Evolutionary conservation across 2,797 vertebrate species (phyloP).

Genomic region (Sciurus carolinensis): DNA sequence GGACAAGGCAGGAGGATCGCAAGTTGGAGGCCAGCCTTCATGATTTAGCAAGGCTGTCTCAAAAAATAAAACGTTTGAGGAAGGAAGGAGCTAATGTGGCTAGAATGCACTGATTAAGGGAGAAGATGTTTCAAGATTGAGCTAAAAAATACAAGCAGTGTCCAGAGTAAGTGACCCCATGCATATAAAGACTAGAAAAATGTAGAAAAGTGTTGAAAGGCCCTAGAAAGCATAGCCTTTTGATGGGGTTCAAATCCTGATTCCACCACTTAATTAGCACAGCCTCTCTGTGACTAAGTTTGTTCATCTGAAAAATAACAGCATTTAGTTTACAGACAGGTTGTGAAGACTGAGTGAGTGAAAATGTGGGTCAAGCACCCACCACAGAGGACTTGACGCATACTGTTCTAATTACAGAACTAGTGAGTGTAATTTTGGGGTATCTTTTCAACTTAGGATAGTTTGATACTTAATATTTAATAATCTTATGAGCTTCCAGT

Average conservation of each 20-base stretch:
- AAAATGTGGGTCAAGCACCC: not conserved
- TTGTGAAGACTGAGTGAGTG: not conserved
- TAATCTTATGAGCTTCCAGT: not conserved
- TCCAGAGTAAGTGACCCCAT: not conserved
- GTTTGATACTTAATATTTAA: constrained; percentile 2
- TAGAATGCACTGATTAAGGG: not conserved
- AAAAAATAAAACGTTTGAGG: not conserved
- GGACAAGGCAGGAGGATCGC: not conserved
- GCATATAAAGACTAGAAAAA: not conserved
- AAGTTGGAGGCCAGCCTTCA: not conserved
- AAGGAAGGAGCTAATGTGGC: no score
- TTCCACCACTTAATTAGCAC: not conserved
- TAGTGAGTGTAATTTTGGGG: not conserved
- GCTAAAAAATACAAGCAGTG: not conserved
- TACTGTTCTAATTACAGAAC: not conserved
- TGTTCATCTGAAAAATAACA: not conserved
- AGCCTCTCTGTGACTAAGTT: not conserved
- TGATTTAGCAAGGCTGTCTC: not conserved
- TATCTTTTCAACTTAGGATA: not conserved
- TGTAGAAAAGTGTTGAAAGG: no score
- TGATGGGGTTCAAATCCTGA: not conserved
- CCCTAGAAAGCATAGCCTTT: not conserved
- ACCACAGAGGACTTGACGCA: not conserved
- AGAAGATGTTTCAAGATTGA: not conserved
- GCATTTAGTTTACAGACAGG: not conserved